Percentiles rank a stretch among this genome's conserved stretches.
Evolutionary conservation across 2,113 vertebrate species (phyloP).

Genomic region (Tricholaema leucomelas): DNA sequence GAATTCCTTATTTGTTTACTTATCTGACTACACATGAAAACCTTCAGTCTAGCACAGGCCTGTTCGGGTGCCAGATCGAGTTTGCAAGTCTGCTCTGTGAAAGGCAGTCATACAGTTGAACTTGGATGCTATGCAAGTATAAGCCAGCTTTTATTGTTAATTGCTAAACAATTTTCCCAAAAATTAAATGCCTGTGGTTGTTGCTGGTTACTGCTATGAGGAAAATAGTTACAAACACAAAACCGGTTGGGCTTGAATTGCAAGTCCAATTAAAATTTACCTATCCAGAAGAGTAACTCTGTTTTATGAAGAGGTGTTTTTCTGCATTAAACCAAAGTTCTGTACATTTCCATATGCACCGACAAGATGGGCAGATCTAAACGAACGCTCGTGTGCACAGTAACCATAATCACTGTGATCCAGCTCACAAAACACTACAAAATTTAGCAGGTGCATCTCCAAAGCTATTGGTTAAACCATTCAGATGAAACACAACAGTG

Average conservation of each 20-base stretch:
- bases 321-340: not conserved
- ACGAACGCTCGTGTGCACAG: not conserved
- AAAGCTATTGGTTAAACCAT: not conserved
- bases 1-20: constrained; percentile 72
- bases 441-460: not conserved
- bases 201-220: not conserved
- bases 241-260: not conserved
- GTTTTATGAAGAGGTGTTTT: not conserved
- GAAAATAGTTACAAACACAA: not conserved
- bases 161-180: not conserved
- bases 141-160: constrained; percentile 18
- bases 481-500: not conserved
- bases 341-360: too few species aligned
- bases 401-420: accelerated
- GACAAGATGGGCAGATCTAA: not conserved
- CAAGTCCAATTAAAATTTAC: not conserved
- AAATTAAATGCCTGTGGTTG: not conserved
- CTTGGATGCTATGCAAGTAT: constrained; percentile 5
- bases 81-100: constrained; percentile 60
- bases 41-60: constrained; percentile 65
- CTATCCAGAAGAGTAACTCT: not conserved
- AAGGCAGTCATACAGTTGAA: constrained; percentile 35
- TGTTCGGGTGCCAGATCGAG: constrained; percentile 58
- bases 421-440: not conserved
- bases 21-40: constrained; percentile 55